Base-by-base conservation (phyloP, 2,797 vertebrate species). In the Glyptemys insculpta region DNA sequence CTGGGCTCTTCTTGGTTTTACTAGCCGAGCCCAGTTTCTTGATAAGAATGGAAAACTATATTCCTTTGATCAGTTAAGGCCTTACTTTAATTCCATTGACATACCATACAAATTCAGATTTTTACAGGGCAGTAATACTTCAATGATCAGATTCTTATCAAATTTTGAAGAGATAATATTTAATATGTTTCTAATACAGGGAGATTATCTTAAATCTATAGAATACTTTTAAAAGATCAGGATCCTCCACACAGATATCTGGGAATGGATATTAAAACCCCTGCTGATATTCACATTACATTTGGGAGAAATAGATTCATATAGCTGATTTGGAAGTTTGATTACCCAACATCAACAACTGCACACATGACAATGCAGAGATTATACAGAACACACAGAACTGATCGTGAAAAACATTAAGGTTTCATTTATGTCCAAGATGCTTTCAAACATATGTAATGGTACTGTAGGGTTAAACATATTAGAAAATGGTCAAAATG, bases 221-320 rank as follows among this genome's bases (percentile, higher is more conserved):
- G 9, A 25, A 72, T 95, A 95, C 91, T 92, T 95, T n/a, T 78
- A 83, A 34, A 90, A 87, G 37, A 89, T 72, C 31, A 50, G 29
- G 3, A 89, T 85, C 5, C 44, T 90, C 88, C 62, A 50, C 16
- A 87, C 23, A 92, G 95, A 79, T 34, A 79, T 52, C 74, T 31
- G 27, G 74, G 47, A 49, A 3, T 62, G 89, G 80, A 53, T 31
- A 78, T 49, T 78, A 78, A 31, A 78, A 78, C 29, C 27, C 44
- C 12, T 31, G 47, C 44, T 31, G 8, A 76, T 56, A 83, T 4
- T 50, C 6, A 23, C 47, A 56, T 25, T 90, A 90, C 81, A 85
- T 91, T 44, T 89, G 27, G 50, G 54, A 4, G 19, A 65, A 86
- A 76, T 50, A 74, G 6, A 78, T 89, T 95, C 14, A 59, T 88